Base-by-base conservation (phyloP, 1,140 invertebrate genomes). In the Chelonus insularis region DNA sequence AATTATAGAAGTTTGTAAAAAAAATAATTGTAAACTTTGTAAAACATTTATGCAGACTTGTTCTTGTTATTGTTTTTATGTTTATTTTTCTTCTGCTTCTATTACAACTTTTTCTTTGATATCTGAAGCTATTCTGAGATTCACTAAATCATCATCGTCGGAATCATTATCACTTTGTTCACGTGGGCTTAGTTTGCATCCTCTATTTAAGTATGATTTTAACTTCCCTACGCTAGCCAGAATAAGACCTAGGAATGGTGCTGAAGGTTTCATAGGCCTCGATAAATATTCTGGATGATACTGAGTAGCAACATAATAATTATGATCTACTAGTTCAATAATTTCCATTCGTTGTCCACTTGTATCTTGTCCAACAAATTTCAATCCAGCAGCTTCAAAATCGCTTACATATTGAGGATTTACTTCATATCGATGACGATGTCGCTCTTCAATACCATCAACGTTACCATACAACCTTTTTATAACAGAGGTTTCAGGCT, bases 201-300 rank as follows among this genome's bases (percentile, higher is more conserved):
- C 91, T 63, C 85, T 86, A 11, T 84, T 84, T 37, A 92, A 79
- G 69, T 88, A 94, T 29, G 78, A 79, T 25, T 88, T 84, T 16
- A 96, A 79, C 76, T 91, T 91, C 12, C 88, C 89, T 57, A 89
- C 86, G 1, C 94, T 88, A 7, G 95, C 93, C 51, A 98, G 83
- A 66, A 99, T 89, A 1, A 99, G 84, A 54, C 98, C 98, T 57
- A 98, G 81, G 74, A 98, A 99, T 3, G 96, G 95, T 2, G 97
- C 93, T 29, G 95, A 97, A 0, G 97, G 96, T 65, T 90, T 91
- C 51, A 98, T 79, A 0, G 97, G 97, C 1, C 96, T 85, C 0
- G 94, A 97, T 50, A 98, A 83, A 79, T 99, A 99, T 78, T 99
- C 97, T 0, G 97, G 97, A 81, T 99, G 97, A 78, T 92, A 99